phyloP scores from a whole-genome alignment of 2,797 vertebrate species.

The Scolopax rusticola region DNA sequence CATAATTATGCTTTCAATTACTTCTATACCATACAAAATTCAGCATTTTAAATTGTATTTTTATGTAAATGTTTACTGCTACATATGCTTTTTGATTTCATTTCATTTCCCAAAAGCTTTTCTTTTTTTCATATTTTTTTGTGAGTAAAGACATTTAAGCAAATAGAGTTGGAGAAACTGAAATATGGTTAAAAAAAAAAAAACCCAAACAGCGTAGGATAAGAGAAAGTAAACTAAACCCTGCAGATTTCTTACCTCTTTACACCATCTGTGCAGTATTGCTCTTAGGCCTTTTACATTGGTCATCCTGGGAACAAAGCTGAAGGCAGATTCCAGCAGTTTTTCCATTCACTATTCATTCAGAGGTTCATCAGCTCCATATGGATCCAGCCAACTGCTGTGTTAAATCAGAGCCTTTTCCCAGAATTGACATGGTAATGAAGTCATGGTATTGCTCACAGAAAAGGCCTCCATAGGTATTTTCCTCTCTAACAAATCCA shows the following conservation, averaged over 20 bases:
- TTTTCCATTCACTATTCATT: slow-evolving; percentile 97
- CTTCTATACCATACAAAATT: slow-evolving; percentile 7
- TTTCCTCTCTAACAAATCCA: slow-evolving; percentile 81
- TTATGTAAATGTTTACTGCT: slow-evolving; percentile 46
- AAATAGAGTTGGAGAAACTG: background rate
- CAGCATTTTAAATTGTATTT: slow-evolving; percentile 46
- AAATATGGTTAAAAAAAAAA: slow-evolving; percentile 24
- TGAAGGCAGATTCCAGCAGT: slow-evolving; percentile 93
- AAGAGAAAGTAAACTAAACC: slow-evolving; percentile 68
- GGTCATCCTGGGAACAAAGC: slow-evolving; percentile 96
- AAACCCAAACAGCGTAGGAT: background rate
- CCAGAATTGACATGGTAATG: slow-evolving; percentile 97
- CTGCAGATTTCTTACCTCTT: slow-evolving; percentile 68
- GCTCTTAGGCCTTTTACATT: slow-evolving; percentile 87
- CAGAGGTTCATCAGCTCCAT: slow-evolving; percentile 90
- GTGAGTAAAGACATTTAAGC: slow-evolving; percentile 10
- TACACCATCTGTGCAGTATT: slow-evolving; percentile 90
- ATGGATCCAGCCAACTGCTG: slow-evolving; percentile 93
- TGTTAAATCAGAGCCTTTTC: slow-evolving; percentile 89
- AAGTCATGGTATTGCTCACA: slow-evolving; percentile 84
- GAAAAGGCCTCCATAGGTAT: slow-evolving; percentile 84
- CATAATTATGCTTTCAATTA: slow-evolving; percentile 49
- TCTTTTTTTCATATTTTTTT: background rate
- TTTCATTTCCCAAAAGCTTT: slow-evolving; percentile 17
- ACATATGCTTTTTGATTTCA: background rate